Evolutionary conservation across 2,797 vertebrate genomes (phyloP).

Genomic region (Phoeniculus purpureus): DNA sequence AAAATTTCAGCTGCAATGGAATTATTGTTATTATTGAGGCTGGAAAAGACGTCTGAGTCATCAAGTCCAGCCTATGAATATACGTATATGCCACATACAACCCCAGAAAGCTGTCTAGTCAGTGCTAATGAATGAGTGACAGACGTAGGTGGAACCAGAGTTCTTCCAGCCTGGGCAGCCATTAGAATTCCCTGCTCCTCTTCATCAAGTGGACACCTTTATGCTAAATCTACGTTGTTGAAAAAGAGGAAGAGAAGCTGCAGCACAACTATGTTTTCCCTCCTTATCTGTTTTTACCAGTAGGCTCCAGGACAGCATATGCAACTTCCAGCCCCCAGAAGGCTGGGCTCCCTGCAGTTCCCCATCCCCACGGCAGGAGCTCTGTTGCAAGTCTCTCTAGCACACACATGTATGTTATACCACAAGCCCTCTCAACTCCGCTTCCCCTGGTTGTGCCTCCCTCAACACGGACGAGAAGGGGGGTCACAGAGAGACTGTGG

Average conservation of each 20-base stretch:
- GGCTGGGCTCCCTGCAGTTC: background rate
- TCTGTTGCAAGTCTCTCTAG: background rate
- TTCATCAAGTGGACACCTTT: background rate
- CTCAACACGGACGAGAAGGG: background rate
- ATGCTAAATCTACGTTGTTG: background rate
- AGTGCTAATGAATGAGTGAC: background rate
- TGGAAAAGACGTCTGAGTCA: no score
- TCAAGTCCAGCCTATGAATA: no score
- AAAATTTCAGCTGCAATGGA: no score
- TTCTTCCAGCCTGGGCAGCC: background rate
- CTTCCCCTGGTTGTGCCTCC: background rate
- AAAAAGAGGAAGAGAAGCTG: background rate
- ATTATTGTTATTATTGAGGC: no score
- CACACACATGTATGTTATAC: background rate
- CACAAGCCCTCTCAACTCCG: background rate
- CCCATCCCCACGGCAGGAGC: fast-evolving
- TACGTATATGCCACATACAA: background rate
- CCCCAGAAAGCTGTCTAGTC: background rate
- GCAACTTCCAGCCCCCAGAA: background rate
- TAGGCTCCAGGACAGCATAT: background rate
- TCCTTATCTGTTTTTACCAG: background rate
- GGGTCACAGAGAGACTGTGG: background rate
- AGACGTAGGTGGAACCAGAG: background rate
- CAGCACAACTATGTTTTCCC: background rate
- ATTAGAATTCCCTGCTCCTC: background rate